A percentile compares a stretch with the other conserved stretches of the same genome.
Conservation (phyloP, 2,888 invertebrate species). For the Leucania comma region DNA sequence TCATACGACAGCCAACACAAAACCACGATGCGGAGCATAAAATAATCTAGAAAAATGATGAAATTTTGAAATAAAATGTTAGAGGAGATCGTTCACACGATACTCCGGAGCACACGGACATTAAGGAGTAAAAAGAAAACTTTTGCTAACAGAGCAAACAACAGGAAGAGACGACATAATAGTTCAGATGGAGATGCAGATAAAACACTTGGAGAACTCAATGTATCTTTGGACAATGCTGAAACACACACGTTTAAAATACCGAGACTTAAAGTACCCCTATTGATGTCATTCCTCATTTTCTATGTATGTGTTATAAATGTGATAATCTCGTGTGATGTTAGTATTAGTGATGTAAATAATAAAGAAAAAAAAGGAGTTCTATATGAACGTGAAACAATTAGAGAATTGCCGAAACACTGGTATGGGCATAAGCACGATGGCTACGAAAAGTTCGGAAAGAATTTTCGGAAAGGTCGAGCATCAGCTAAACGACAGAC, state of each 20-base stretch:
- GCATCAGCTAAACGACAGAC: slow-evolving; percentile 74
- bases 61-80: slow-evolving; percentile 83
- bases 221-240: slow-evolving; percentile 84
- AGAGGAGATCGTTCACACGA: slow-evolving; percentile 86
- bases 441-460: slow-evolving; percentile 66
- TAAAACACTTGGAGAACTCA: slow-evolving; percentile 67
- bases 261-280: slow-evolving; percentile 67
- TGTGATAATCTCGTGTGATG: slow-evolving; percentile 89
- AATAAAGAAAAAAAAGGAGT: slow-evolving; percentile 71
- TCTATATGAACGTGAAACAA: slow-evolving; percentile 65
- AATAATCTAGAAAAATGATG: slow-evolving; percentile 81
- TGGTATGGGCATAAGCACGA: slow-evolving; percentile 74
- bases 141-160: slow-evolving; percentile 74
- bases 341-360: slow-evolving; percentile 84
- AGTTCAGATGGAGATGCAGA: slow-evolving; percentile 63
- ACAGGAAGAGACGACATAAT: slow-evolving; percentile 76
- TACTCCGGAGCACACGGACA: slow-evolving; percentile 79
- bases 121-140: slow-evolving; percentile 72
- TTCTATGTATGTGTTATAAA: slow-evolving; percentile 85
- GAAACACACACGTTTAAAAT: slow-evolving; percentile 85
- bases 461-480: slow-evolving; percentile 72
- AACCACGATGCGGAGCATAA: slow-evolving; percentile 66
- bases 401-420: slow-evolving; percentile 71
- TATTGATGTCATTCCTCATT: slow-evolving; percentile 80
- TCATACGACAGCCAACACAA: slow-evolving; percentile 60